Evolutionary conservation across 2,113 vertebrate genomes (phyloP).

Genomic region (Polypterus senegalus): DNA sequence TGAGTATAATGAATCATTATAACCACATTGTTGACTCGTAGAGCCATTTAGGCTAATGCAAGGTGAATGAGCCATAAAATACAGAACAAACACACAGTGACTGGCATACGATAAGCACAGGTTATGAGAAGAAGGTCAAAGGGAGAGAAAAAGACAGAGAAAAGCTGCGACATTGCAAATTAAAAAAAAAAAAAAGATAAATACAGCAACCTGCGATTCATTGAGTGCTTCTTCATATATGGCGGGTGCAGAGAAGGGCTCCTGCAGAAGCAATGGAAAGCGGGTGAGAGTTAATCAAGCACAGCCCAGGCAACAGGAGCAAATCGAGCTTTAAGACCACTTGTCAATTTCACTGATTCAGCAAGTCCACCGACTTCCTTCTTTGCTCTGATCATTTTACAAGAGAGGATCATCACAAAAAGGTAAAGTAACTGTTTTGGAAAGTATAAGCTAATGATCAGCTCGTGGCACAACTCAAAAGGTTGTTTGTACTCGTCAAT

Average conservation of each 20-base stretch:
- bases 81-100: not conserved
- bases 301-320: slow-evolving; percentile 9
- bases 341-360: not conserved
- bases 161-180: slow-evolving; percentile 13
- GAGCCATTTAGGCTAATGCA: too few relatives aligned
- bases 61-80: too few relatives aligned
- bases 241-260: slow-evolving; percentile 49
- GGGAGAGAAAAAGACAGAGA: slow-evolving; percentile 3
- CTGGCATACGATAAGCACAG: not conserved
- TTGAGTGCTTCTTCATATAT: slow-evolving; percentile 50
- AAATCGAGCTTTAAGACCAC: not conserved
- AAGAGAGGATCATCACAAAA: too few relatives aligned
- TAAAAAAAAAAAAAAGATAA: slow-evolving; percentile 24
- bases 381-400: too few relatives aligned
- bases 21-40: too few relatives aligned
- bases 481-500: too few relatives aligned
- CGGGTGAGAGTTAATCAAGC: slow-evolving; percentile 27
- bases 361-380: not conserved
- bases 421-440: too few relatives aligned
- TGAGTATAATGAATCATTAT: too few relatives aligned
- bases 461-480: too few relatives aligned
- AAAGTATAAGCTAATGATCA: too few relatives aligned
- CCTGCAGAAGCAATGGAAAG: slow-evolving; percentile 41
- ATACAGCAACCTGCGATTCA: slow-evolving; percentile 55
- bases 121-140: not conserved